Evolutionary conservation across 2,113 vertebrate genomes (phyloP), one percentile per base, ranked within the genome.

Genomic region (Protomyctophum bolini): DNA sequence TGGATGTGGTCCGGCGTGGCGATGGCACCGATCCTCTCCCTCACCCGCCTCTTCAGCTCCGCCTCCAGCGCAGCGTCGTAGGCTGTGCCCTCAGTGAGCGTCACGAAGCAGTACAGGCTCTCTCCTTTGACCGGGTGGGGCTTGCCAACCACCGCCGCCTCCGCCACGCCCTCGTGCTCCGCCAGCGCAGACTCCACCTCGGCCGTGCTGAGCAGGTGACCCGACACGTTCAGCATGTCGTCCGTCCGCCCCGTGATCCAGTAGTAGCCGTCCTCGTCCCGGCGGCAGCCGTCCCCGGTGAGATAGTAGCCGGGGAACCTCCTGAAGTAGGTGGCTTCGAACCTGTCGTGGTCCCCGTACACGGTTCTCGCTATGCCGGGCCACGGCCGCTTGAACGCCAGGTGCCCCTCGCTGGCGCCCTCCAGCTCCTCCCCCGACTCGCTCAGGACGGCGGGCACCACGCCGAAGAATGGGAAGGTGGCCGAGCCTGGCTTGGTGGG

Each of bases 381-480:
- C 95, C 95, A 97, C 49, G 95, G 95, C 87, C 95, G 94, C 84
- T 96, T 96, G 58, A 96, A 96, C 15, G 96, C 95, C 93, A 96
- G 90, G 81, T 95, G 95, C 54, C 95, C 95, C 88, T 96, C 95
- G 65, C 91, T 94, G 87, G 95, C 94, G 84, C 95, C 95, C 89
- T 95, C 94, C 83, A 96, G 73, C 81, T 96, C 95, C 80, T 96
- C 94, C 47, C 95, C 95, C 0, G 92, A 94, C 68, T 96, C 95
- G 7, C 93, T 93, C 79, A 96, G 76, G 86, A 96, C 86, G 14
- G 95, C 95, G 82, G 95, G 95, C 57, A 93, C 92, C 45, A 96
- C 95, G 0, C 95, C 95, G 2, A 96, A 96, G 83, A 96, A 96
- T 0, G 95, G 95, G 75, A 96, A 94, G 0, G 95, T 94, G 0